A percentile compares a stretch with the other conserved stretches of the same genome.
These are phyloP conservation scores for Tetramorium parvispinum DNA, from an alignment of 1,140 invertebrate species.

Conservation along the genomic window DNA sequence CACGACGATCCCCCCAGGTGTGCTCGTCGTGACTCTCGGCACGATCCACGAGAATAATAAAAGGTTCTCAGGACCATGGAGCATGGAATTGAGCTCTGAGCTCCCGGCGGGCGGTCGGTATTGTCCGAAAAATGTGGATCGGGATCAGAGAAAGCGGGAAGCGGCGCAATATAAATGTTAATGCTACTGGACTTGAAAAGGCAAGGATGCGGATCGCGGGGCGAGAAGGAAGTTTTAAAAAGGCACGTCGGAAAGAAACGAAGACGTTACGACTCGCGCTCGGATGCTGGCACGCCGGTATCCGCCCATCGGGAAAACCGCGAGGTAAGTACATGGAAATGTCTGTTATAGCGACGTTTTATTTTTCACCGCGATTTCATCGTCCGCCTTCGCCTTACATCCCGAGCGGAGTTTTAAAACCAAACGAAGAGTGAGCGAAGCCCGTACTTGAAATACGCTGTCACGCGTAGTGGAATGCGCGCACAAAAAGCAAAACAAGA, in stretches of 20 bases:
- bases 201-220: constrained; percentile 38
- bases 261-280: constrained; percentile 53
- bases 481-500: constrained; percentile 18
- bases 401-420: not conserved
- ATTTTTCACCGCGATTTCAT: constrained; percentile 24
- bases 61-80: constrained; percentile 50
- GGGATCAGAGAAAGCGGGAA: constrained; percentile 60
- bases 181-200: constrained; percentile 62
- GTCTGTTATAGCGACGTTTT: constrained; percentile 23
- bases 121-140: constrained; percentile 75
- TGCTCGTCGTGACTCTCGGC: constrained; percentile 37
- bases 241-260: not conserved
- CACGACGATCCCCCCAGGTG: constrained; percentile 68
- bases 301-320: constrained; percentile 36
- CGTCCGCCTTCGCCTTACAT: not conserved
- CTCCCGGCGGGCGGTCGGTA: constrained; percentile 66
- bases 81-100: constrained; percentile 61
- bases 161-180: constrained; percentile 78
- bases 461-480: constrained; percentile 1
- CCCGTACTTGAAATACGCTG: constrained; percentile 30
- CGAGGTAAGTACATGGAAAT: constrained; percentile 65
- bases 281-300: not conserved
- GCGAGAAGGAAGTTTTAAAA: constrained; percentile 41
- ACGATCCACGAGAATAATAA: constrained; percentile 69
- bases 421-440: constrained; percentile 22